These are phyloP conservation scores for Chymomyza amoena DNA, from an alignment of 2,888 invertebrate species.

Conservation along the genomic window DNA sequence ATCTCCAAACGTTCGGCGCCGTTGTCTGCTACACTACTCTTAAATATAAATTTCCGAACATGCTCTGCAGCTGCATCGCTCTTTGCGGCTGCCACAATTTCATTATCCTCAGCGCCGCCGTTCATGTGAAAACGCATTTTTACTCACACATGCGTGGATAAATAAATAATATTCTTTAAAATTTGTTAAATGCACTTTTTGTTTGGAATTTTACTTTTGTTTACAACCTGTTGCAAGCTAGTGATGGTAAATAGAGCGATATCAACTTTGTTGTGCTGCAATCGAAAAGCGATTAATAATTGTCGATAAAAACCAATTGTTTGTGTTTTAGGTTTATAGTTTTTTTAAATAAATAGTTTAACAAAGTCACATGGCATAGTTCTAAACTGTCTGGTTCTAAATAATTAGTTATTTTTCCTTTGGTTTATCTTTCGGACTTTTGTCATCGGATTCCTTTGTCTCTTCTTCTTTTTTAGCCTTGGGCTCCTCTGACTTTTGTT, in stretches of 20 bases:
- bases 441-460: conserved; percentile 24
- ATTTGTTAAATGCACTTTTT: conserved; percentile 24
- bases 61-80: conserved; percentile 80
- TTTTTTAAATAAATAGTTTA: conserved; percentile 34
- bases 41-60: conserved; percentile 90
- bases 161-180: conserved; percentile 11
- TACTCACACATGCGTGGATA: conserved; percentile 25
- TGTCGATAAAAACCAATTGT: neutral
- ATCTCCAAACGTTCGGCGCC: conserved; percentile 83
- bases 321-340: neutral
- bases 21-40: conserved; percentile 80
- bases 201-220: conserved; percentile 35
- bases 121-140: conserved; percentile 81
- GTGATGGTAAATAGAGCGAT: neutral
- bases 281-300: neutral
- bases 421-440: conserved; percentile 28
- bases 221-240: conserved; percentile 54
- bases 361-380: conserved; percentile 23
- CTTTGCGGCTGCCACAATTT: conserved; percentile 40
- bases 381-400: conserved; percentile 27
- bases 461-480: conserved; percentile 26
- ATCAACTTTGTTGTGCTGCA: neutral
- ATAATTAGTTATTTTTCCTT: conserved; percentile 35
- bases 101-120: conserved; percentile 76
- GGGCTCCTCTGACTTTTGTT: conserved; percentile 30